phyloP scores from a whole-genome alignment of 1,140 invertebrate genomes.

The Drosophila sproati region DNA sequence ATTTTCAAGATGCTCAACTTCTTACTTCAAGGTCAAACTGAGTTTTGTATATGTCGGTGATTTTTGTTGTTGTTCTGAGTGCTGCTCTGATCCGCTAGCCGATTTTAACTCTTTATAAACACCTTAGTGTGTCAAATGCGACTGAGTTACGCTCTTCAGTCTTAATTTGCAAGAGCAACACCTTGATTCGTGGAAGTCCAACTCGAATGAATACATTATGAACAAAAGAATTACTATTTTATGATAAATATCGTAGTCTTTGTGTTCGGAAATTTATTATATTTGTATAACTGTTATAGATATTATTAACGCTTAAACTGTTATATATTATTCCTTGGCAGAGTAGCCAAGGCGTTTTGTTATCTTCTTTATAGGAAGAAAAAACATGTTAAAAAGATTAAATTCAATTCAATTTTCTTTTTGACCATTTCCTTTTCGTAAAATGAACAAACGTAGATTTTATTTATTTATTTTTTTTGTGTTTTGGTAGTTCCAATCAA shows the following conservation, averaged over 20 bases:
- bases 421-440: constrained; percentile 6
- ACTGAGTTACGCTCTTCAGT: constrained; percentile 62
- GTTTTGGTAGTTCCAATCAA: constrained; percentile 72
- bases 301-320: not conserved
- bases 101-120: constrained; percentile 61
- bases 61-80: not conserved
- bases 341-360: no score
- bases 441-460: constrained; percentile 3
- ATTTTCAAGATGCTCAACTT: constrained; percentile 46
- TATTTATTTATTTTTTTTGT: constrained; percentile 20
- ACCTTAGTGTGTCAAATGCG: constrained; percentile 77
- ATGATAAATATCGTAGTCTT: not conserved
- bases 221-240: not conserved
- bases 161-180: constrained; percentile 7
- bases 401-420: not conserved
- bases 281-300: not conserved
- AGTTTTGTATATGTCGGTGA: constrained; percentile 38
- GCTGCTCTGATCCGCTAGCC: constrained; percentile 10
- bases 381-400: no score
- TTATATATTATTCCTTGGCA: not conserved
- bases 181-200: constrained; percentile 2
- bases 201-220: not conserved
- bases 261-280: no score
- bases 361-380: no score
- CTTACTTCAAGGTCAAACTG: constrained; percentile 69